Percentiles rank a stretch among this genome's conserved stretches.
Evolutionary conservation across 2,797 vertebrate species (phyloP).

Genomic region (Argyrosomus regius): DNA sequence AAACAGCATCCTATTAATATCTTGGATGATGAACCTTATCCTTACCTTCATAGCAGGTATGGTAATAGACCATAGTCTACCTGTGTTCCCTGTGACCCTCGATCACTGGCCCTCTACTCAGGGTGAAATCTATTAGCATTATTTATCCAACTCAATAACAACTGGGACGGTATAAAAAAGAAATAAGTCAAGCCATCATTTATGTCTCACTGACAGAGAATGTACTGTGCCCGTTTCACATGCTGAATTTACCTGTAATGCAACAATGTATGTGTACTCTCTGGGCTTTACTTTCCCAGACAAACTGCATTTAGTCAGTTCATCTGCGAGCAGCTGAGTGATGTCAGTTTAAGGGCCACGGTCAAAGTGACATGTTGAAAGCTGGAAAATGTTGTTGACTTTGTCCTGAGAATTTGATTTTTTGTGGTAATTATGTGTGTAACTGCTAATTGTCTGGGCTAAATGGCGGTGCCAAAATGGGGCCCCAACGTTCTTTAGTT

Average conservation of each 20-base stretch:
- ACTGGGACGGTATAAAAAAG: slow-evolving; percentile 70
- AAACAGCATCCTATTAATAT: slow-evolving; percentile 87
- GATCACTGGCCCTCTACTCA: slow-evolving; percentile 72
- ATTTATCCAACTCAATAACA: slow-evolving; percentile 82
- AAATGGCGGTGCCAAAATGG: slow-evolving; percentile 74
- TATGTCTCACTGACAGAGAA: slow-evolving; percentile 60
- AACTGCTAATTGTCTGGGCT: slow-evolving; percentile 81
- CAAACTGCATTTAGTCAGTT: slow-evolving; percentile 40
- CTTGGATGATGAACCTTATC: slow-evolving; percentile 84
- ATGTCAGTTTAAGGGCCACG: slow-evolving; percentile 58
- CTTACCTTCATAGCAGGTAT: slow-evolving; percentile 83
- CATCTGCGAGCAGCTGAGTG: slow-evolving; percentile 39
- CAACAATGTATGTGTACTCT: slow-evolving; percentile 31
- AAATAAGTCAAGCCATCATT: slow-evolving; percentile 73
- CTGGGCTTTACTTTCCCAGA: slow-evolving; percentile 46
- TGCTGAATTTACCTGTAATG: slow-evolving; percentile 49
- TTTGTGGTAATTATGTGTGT: slow-evolving; percentile 78
- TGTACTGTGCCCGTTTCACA: slow-evolving; percentile 51
- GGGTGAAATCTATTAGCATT: slow-evolving; percentile 82
- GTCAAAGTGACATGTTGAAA: slow-evolving; percentile 79
- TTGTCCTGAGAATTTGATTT: slow-evolving; percentile 71
- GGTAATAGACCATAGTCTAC: slow-evolving; percentile 80
- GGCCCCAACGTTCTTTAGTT: slow-evolving; percentile 61
- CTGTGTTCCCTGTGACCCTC: slow-evolving; percentile 82
- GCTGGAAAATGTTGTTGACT: slow-evolving; percentile 76